Evolutionary conservation across 2,113 vertebrate species (phyloP).

Genomic region (Prietella phreatophila): DNA sequence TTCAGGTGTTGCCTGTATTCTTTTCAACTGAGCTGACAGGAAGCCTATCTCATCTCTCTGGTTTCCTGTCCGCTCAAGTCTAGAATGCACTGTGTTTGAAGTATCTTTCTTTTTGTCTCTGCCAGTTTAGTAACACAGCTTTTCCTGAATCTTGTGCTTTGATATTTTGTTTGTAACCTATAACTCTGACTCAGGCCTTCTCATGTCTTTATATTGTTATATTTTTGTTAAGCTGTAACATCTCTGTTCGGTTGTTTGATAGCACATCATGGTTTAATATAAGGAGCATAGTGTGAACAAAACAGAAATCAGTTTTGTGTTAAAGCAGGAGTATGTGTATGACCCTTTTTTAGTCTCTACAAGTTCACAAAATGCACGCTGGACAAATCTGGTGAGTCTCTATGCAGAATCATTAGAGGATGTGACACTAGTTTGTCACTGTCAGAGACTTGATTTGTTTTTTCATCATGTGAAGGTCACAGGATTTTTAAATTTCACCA

Average conservation of each 20-base stretch:
- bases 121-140: constrained; percentile 12
- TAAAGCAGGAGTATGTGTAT: not conserved
- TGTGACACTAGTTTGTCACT: not conserved
- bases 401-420: not conserved
- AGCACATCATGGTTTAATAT: not conserved
- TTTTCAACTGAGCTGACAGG: constrained; percentile 46
- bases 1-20: constrained; percentile 48
- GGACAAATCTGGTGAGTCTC: not conserved
- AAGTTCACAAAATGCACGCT: not conserved
- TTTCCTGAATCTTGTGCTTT: constrained; percentile 16
- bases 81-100: constrained; percentile 13
- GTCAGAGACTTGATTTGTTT: not conserved
- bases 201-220: not conserved
- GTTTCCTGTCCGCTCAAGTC: constrained; percentile 44
- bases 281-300: not conserved
- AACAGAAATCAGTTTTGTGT: not conserved
- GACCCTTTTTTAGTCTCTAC: not conserved
- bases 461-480: not conserved
- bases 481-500: not conserved
- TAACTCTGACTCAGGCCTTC: not conserved
- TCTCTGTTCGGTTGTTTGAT: not conserved
- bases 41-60: constrained; percentile 47
- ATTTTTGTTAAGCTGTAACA: not conserved
- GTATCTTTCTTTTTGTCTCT: constrained; percentile 17
- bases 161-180: constrained; percentile 5